Percentiles rank a stretch among this genome's conserved stretches.
Evolutionary conservation across 1,140 invertebrate species (phyloP).

Genomic region (Cyclargus thomasi): DNA sequence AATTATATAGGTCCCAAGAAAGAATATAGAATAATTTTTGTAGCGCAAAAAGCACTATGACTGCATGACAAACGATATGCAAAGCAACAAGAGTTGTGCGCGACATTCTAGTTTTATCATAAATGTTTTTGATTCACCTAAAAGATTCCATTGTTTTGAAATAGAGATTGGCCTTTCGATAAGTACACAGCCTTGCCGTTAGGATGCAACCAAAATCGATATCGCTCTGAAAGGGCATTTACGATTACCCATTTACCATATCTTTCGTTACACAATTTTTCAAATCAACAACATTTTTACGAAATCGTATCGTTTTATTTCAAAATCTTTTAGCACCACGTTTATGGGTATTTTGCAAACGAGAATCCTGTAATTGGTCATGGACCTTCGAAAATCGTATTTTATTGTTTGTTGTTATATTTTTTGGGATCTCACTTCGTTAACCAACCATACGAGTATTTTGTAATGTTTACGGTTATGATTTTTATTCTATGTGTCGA

Average conservation of each 20-base stretch:
- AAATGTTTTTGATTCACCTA: background rate
- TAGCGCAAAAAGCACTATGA: too few species aligned
- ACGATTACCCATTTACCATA: background rate
- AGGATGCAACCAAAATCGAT: constrained; percentile 10
- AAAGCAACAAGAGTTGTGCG: too few species aligned
- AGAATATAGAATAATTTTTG: too few species aligned
- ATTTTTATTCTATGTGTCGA: background rate
- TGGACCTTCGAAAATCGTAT: background rate
- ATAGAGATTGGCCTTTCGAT: background rate
- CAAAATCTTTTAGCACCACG: background rate
- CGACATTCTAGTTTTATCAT: too few species aligned
- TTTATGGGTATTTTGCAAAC: background rate
- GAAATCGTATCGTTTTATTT: background rate
- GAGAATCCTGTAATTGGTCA: background rate
- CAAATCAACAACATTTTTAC: background rate
- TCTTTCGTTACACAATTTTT: background rate
- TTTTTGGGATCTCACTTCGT: background rate
- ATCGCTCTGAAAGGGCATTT: constrained; percentile 1
- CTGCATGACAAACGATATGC: too few species aligned
- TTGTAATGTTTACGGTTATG: too few species aligned
- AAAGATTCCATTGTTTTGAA: background rate
- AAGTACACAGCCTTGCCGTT: background rate
- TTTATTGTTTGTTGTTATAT: background rate
- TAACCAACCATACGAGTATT: background rate
- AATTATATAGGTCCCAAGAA: too few species aligned